Conservation (phyloP, 2,113 vertebrate genomes). For the Zingel zingel region DNA sequence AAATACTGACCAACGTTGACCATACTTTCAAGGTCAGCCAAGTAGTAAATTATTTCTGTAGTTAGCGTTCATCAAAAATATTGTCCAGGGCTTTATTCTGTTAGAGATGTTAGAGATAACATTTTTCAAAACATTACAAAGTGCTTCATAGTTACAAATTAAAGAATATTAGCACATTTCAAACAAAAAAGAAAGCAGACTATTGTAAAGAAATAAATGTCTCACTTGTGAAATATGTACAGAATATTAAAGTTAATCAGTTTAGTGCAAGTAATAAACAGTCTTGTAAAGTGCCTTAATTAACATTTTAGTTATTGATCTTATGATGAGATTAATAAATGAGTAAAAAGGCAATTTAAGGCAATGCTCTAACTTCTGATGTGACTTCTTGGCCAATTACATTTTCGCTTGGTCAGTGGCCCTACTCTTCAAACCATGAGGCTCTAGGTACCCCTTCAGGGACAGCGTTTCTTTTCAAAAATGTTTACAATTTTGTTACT, state of each 20-base stretch:
- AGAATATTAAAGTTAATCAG: neutral
- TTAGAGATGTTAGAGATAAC: too few relatives aligned
- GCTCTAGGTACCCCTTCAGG: too few relatives aligned
- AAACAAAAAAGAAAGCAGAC: too few relatives aligned
- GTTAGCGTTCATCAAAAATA: neutral
- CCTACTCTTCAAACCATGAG: too few relatives aligned
- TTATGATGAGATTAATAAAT: slow-evolving; percentile 1
- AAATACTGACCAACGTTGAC: neutral
- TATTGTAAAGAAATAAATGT: too few relatives aligned
- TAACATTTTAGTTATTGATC: slow-evolving; percentile 6
- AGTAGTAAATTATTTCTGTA: neutral
- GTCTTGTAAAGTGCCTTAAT: slow-evolving; percentile 4
- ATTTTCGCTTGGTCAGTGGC: too few relatives aligned
- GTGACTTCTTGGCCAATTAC: slow-evolving; percentile 6
- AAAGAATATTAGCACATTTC: too few relatives aligned
- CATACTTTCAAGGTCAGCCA: slow-evolving; percentile 2
- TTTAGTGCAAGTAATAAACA: neutral
- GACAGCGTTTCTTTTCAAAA: too few relatives aligned
- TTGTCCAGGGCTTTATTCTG: neutral
- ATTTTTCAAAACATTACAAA: too few relatives aligned
- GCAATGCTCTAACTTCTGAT: neutral
- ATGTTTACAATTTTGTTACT: too few relatives aligned
- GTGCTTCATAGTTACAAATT: too few relatives aligned
- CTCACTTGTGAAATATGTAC: neutral
- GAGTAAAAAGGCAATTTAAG: slow-evolving; percentile 2